phyloP scores from a whole-genome alignment of 2,113 vertebrate species.

The Sphaerodactylus townsendi region DNA sequence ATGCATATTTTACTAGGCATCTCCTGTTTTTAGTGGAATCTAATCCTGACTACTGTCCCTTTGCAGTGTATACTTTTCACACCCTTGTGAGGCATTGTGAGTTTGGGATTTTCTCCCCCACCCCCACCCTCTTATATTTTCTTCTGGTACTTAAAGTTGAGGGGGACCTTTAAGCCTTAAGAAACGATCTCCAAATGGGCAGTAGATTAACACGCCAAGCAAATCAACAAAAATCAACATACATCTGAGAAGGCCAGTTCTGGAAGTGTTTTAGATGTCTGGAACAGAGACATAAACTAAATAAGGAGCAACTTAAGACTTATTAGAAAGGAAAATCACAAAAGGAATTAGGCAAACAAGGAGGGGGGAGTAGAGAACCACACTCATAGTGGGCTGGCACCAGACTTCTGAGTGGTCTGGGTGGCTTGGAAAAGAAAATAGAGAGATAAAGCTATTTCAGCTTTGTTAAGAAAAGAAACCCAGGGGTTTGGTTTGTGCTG shows the following conservation, averaged over 20 bases:
- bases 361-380: accelerated
- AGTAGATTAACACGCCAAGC: background rate
- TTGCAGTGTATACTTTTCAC: background rate
- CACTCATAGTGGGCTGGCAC: background rate
- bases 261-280: background rate
- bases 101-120: background rate
- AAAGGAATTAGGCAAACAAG: background rate
- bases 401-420: slow-evolving; percentile 21
- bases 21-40: background rate
- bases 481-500: background rate
- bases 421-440: slow-evolving; percentile 25
- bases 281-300: background rate
- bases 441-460: slow-evolving; percentile 18
- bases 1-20: background rate
- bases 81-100: background rate
- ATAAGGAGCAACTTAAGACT: accelerated
- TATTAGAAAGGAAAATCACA: accelerated
- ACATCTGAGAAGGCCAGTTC: accelerated
- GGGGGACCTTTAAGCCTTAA: background rate
- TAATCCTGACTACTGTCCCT: background rate
- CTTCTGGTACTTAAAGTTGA: accelerated
- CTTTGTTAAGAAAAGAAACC: background rate
- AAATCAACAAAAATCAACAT: background rate
- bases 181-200: background rate
- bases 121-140: background rate